A percentile compares a stretch with the other conserved stretches of the same genome.
phyloP scores from a whole-genome alignment of 1,140 invertebrate species.

The Amyelois transitella region DNA sequence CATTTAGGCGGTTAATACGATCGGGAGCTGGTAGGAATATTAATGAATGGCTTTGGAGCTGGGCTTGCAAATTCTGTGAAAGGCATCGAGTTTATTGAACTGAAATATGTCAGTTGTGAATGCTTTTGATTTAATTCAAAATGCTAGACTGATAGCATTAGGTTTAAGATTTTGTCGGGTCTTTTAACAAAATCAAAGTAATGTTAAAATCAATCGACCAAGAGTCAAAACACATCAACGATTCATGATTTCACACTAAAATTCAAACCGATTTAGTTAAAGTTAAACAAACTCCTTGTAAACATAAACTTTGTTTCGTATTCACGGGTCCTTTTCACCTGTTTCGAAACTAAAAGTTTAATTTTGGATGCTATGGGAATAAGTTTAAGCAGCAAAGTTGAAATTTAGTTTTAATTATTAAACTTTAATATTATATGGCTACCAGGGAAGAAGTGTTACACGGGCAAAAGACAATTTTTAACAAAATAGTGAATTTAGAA shows the following conservation, averaged over 20 bases:
- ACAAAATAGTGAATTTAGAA: no score
- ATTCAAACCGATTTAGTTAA: no score
- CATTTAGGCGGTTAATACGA: slow-evolving; percentile 47
- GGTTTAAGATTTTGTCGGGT: no score
- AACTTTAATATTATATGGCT: background rate
- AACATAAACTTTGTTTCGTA: background rate
- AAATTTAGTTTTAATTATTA: background rate
- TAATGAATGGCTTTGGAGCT: slow-evolving; percentile 41
- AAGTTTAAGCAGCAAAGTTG: background rate
- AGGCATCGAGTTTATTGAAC: slow-evolving; percentile 4
- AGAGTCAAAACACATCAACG: slow-evolving; percentile 22
- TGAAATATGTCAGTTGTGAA: background rate
- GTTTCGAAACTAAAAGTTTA: background rate
- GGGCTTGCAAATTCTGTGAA: slow-evolving; percentile 20
- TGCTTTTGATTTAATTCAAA: background rate
- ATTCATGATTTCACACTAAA: no score
- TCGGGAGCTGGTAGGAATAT: slow-evolving; percentile 49
- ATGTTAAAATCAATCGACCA: no score
- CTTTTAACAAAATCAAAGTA: no score
- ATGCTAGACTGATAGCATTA: no score
- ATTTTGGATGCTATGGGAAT: background rate
- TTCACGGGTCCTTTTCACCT: background rate
- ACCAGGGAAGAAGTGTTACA: background rate
- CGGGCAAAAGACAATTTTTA: background rate
- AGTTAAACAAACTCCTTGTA: background rate